Conservation (phyloP, 2,797 vertebrate species). For the Danio tinwini region DNA sequence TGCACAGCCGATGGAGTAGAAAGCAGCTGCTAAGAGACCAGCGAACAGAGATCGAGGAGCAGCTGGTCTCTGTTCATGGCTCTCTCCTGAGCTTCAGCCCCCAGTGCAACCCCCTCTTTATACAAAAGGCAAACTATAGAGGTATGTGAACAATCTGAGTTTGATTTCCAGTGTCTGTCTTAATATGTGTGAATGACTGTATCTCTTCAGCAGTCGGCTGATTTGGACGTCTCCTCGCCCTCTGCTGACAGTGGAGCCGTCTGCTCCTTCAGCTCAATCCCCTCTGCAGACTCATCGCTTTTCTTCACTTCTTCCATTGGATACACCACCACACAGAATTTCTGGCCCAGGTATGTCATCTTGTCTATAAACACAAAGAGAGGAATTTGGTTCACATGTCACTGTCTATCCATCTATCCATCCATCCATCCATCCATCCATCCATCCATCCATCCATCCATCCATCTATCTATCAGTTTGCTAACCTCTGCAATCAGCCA, state of each 20-base stretch:
- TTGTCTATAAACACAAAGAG: constrained; percentile 73
- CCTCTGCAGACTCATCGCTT: constrained; percentile 55
- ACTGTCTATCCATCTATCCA: no score
- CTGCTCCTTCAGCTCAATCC: constrained; percentile 72
- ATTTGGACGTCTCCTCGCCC: constrained; percentile 70
- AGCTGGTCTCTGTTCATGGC: neutral
- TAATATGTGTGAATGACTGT: constrained; percentile 48
- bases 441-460: no score
- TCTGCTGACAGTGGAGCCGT: constrained; percentile 70
- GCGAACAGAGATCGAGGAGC: constrained; percentile 2
- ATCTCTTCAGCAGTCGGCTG: constrained; percentile 69
- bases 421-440: no score
- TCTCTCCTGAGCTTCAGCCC: constrained; percentile 15
- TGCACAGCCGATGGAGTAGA: constrained; percentile 2
- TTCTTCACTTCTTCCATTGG: constrained; percentile 64
- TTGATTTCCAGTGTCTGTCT: constrained; percentile 54
- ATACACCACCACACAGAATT: constrained; percentile 90
- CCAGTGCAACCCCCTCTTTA: constrained; percentile 44
- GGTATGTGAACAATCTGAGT: constrained; percentile 45
- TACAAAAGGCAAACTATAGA: constrained; percentile 43
- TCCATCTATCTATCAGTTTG: no score
- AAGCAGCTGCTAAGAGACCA: constrained; percentile 23
- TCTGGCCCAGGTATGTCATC: constrained; percentile 87
- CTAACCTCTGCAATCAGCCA: no score
- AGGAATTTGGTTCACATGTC: neutral